These are phyloP conservation scores for Burhinus bistriatus DNA, from an alignment of 2,113 vertebrate genomes.

Conservation along the genomic window DNA sequence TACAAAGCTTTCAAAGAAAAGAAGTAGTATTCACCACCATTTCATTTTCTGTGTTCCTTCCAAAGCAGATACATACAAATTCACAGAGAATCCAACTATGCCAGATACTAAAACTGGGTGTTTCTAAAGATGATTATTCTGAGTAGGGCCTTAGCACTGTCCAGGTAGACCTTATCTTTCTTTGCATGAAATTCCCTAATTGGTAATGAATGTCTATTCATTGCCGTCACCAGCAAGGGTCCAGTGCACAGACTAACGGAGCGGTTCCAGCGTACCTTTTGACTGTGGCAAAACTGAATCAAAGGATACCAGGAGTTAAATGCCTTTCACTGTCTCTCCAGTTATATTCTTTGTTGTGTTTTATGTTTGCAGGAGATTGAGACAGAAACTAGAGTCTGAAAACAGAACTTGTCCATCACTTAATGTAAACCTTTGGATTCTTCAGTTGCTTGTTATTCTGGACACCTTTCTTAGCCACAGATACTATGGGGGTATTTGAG, in stretches of 20 bases:
- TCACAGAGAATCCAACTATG: not conserved
- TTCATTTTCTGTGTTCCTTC: not conserved
- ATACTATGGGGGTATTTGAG: not conserved
- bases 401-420: not conserved
- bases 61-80: not conserved
- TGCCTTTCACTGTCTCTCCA: not conserved
- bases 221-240: not conserved
- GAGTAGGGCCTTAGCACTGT: not conserved
- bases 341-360: not conserved
- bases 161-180: not conserved
- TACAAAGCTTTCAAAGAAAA: not conserved
- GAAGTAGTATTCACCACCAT: not conserved
- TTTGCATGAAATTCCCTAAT: not conserved
- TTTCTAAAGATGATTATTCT: not conserved
- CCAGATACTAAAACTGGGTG: not conserved
- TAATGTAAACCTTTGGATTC: not conserved
- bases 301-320: not conserved
- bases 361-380: not conserved
- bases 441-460: not conserved
- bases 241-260: accelerated
- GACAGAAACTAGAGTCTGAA: not conserved
- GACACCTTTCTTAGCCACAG: not conserved
- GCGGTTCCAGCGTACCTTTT: not conserved
- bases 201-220: not conserved
- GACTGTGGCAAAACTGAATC: not conserved